phyloP scores from a whole-genome alignment of 2,797 vertebrate genomes.

The Sebastes matsubarae region DNA sequence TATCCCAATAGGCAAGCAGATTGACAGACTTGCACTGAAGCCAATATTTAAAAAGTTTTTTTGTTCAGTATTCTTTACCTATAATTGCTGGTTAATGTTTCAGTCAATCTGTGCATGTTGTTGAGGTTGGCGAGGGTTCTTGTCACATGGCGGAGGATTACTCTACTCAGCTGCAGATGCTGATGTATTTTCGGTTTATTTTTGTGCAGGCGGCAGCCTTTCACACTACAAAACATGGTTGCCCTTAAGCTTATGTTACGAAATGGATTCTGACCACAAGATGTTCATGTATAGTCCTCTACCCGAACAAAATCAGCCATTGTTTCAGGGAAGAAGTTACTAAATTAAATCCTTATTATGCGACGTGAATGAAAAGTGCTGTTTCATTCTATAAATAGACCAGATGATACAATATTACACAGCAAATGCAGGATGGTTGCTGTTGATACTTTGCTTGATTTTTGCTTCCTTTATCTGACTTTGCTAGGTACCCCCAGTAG shows the following conservation, averaged over 20 bases:
- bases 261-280: constrained; percentile 40
- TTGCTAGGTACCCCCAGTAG: not conserved
- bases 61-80: too few species aligned
- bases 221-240: constrained; percentile 1
- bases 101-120: constrained; percentile 7
- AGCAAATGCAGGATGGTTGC: not conserved
- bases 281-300: constrained; percentile 16
- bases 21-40: not conserved
- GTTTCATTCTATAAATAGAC: not conserved
- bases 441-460: not conserved
- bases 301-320: constrained; percentile 3
- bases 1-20: not conserved
- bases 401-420: not conserved
- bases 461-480: not conserved
- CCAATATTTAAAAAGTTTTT: not conserved
- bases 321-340: not conserved
- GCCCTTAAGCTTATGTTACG: constrained; percentile 36
- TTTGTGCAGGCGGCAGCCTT: constrained; percentile 16
- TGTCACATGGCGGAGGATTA: constrained; percentile 22
- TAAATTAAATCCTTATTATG: not conserved
- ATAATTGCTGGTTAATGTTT: not conserved
- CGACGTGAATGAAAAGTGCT: not conserved
- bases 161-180: constrained; percentile 29
- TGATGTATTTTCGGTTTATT: constrained; percentile 34
- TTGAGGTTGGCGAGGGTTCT: not conserved